Percentiles rank a stretch among this genome's conserved stretches.
phyloP scores from a whole-genome alignment of 2,888 invertebrate genomes.

The Hesperia comma region DNA sequence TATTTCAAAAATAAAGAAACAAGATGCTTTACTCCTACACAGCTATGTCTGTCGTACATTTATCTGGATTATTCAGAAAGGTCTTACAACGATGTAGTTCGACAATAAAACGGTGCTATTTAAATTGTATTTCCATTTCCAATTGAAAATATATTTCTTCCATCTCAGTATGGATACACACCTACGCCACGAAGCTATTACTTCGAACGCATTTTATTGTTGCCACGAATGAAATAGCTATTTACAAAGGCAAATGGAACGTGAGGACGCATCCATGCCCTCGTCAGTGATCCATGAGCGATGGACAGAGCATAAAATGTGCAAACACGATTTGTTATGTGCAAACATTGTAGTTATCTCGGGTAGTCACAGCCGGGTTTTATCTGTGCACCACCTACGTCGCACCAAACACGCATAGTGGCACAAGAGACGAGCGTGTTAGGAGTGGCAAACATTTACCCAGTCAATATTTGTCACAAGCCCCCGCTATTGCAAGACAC shows the following conservation, averaged over 20 bases:
- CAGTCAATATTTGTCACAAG: slow-evolving; percentile 76
- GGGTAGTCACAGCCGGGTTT: slow-evolving; percentile 56
- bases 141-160: slow-evolving; percentile 1
- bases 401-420: slow-evolving; percentile 54
- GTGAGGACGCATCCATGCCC: slow-evolving; percentile 69
- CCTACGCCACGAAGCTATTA: not conserved
- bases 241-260: slow-evolving; percentile 66
- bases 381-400: slow-evolving; percentile 65
- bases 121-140: slow-evolving; percentile 1
- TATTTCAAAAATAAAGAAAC: slow-evolving; percentile 26
- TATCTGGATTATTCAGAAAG: slow-evolving; percentile 21
- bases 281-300: slow-evolving; percentile 63
- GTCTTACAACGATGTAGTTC: slow-evolving; percentile 8
- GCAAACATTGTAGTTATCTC: slow-evolving; percentile 74
- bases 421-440: slow-evolving; percentile 68
- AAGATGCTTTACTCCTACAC: slow-evolving; percentile 23
- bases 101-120: slow-evolving; percentile 1
- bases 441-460: slow-evolving; percentile 73
- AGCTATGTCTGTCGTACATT: slow-evolving; percentile 21
- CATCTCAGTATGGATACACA: not conserved
- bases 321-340: slow-evolving; percentile 76
- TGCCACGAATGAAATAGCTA: slow-evolving; percentile 37
- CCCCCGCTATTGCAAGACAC: slow-evolving; percentile 65
- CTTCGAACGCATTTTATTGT: slow-evolving; percentile 13
- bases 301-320: slow-evolving; percentile 68